Percentiles rank a stretch among this genome's conserved stretches.
phyloP scores from a whole-genome alignment of 2,113 vertebrate genomes.

The Brevimyrus niger region DNA sequence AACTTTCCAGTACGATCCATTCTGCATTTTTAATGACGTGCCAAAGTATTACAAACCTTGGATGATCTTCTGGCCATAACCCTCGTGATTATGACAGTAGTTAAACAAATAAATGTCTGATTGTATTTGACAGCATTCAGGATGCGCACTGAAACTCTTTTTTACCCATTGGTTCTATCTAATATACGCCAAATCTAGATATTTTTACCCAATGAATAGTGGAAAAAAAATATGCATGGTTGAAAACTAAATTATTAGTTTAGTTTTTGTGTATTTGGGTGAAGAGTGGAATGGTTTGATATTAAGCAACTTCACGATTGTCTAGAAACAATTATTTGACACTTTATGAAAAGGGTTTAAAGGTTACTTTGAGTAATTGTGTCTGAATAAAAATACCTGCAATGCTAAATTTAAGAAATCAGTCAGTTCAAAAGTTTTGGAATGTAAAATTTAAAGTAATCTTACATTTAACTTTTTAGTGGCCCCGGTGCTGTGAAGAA shows the following conservation, averaged over 20 bases:
- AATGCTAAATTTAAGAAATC: background rate
- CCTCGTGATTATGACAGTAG: background rate
- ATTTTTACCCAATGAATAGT: background rate
- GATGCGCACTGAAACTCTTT: background rate
- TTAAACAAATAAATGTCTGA: background rate
- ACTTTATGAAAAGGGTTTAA: background rate
- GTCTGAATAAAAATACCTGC: background rate
- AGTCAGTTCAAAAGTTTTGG: background rate
- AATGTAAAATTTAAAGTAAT: background rate
- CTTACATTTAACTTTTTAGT: background rate
- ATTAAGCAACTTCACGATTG: background rate
- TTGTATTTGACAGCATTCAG: background rate
- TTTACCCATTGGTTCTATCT: background rate
- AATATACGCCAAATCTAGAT: background rate
- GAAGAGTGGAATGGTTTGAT: background rate
- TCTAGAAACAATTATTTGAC: background rate
- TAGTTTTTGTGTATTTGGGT: background rate
- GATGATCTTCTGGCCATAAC: background rate
- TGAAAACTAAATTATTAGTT: background rate
- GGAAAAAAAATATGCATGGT: background rate
- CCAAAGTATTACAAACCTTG: background rate
- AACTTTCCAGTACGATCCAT: background rate
- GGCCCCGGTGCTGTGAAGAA: background rate
- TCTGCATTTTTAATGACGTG: background rate
- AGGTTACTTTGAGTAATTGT: background rate